Conservation (phyloP, 1,140 invertebrate species). For the Trichomalopsis sarcophagae region DNA sequence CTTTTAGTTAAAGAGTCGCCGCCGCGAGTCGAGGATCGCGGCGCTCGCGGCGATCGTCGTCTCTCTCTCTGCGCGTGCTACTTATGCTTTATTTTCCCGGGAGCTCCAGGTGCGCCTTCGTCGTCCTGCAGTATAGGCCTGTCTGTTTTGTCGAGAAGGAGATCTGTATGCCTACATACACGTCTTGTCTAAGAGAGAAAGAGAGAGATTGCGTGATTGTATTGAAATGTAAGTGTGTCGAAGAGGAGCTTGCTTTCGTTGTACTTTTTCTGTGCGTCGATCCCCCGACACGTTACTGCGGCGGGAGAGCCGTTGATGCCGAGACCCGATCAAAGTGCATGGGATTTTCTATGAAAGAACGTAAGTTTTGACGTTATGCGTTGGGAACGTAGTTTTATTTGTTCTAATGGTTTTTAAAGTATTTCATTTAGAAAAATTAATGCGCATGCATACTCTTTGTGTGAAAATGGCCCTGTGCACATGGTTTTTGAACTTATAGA, state of each 20-base stretch:
- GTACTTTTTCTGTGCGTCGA: not conserved
- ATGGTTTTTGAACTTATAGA: too few species aligned
- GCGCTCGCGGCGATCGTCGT: not conserved
- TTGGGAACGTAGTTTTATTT: too few species aligned
- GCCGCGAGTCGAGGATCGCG: not conserved
- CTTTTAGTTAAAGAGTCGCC: not conserved
- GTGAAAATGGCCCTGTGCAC: too few species aligned
- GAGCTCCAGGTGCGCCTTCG: not conserved
- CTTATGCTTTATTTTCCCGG: not conserved
- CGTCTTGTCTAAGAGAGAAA: too few species aligned
- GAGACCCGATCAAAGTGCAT: not conserved
- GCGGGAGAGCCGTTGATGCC: not conserved
- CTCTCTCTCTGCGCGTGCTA: not conserved
- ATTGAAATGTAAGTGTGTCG: not conserved
- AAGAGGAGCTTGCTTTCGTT: not conserved
- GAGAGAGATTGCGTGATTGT: not conserved
- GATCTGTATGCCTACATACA: too few species aligned
- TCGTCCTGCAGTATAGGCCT: not conserved
- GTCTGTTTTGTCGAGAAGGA: too few species aligned
- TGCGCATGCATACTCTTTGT: too few species aligned
- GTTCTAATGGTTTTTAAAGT: too few species aligned
- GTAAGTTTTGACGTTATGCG: not conserved
- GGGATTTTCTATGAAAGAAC: slow-evolving; percentile 13
- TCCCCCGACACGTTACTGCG: not conserved
- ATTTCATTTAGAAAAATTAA: too few species aligned